Base-by-base conservation (phyloP, 1,140 invertebrate genomes). In the Choristoneura fumiferana region DNA sequence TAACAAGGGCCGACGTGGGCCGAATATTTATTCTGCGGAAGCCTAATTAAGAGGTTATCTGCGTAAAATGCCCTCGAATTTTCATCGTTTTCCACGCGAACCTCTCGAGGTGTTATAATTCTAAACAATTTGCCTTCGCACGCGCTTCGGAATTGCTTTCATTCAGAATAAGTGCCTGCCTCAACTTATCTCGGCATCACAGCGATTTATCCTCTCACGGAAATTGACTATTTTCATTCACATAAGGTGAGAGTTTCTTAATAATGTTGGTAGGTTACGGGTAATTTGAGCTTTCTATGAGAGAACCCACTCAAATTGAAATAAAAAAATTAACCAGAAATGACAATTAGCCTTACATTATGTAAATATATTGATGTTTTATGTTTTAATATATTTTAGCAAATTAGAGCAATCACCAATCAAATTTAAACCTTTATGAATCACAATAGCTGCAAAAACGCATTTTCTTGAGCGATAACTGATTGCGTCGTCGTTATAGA, bases 151-250 rank as follows among this genome's bases (percentile, higher is more conserved):
- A 34, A 53, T 58, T 52, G 35, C 43, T 49, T 52, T 52, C 57
- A 58, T 52, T 58, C 57, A 52, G 35, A 52, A 52, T 58, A 38
- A 58, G 43, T 58, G 43, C 34, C 40, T 9, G 17, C 18, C 37
- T 18, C 39, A 43, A 57, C 33, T 58, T 58, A 58, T 58, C 57
- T 52, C 35, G 43, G 57, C 57, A 58, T 58, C 57, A 36, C 40
- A 52, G 43, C 45, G 40, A 58, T 52, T 52, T 37, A 18, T 18
- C 38, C 40, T 58, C 57, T 58, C 57, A 52, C 33, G 57, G 8
- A 58, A 58, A 58, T 58, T 58, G 57, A 35, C 57, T 52, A 52
- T 58, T 58, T 52, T 36, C 57, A 15, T 52, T 9, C 29, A 58
- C 57, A 43, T 33, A 49, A 49, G 43, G 43, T 49, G 1, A 17